Conservation (phyloP, 2,888 invertebrate species). For the Pheosia tremula region DNA sequence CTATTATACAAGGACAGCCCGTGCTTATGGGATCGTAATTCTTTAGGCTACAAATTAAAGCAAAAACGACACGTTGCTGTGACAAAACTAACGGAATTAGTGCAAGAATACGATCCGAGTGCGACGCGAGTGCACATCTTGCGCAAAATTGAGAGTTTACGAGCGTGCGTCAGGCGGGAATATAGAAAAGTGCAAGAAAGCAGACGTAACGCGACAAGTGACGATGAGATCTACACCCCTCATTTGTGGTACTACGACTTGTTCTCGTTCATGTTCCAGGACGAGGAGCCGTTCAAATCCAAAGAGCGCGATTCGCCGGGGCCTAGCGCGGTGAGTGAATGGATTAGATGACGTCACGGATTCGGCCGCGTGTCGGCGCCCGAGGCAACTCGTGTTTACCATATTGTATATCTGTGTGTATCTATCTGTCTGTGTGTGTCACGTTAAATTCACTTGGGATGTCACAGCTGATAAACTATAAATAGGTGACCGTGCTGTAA, state of each 20-base stretch:
- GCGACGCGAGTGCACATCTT: slow-evolving; percentile 72
- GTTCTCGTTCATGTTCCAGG: slow-evolving; percentile 64
- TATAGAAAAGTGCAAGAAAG: slow-evolving; percentile 63
- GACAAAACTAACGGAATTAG: slow-evolving; percentile 61
- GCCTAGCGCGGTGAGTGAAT: slow-evolving; percentile 25
- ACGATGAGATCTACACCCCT: slow-evolving; percentile 61
- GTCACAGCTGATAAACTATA: neutral
- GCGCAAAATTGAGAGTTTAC: slow-evolving; percentile 74
- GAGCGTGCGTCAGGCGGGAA: slow-evolving; percentile 72
- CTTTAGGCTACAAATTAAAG: slow-evolving; percentile 61
- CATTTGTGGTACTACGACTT: slow-evolving; percentile 71
- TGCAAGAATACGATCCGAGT: slow-evolving; percentile 64
- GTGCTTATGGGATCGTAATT: slow-evolving; percentile 67
- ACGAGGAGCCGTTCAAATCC: slow-evolving; percentile 31
- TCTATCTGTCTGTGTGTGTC: too few species aligned
- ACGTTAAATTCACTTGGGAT: neutral
- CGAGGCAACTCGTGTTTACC: neutral
- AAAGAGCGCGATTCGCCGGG: slow-evolving; percentile 29
- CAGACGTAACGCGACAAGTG: slow-evolving; percentile 43
- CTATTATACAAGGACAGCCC: slow-evolving; percentile 58
- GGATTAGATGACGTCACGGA: slow-evolving; percentile 14
- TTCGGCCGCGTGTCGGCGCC: neutral
- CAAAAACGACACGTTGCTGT: slow-evolving; percentile 64
- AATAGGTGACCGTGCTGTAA: too few species aligned
- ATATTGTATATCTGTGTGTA: neutral